Base-by-base conservation (phyloP, 2,797 vertebrate species). In the Lutjanus argentimaculatus region DNA sequence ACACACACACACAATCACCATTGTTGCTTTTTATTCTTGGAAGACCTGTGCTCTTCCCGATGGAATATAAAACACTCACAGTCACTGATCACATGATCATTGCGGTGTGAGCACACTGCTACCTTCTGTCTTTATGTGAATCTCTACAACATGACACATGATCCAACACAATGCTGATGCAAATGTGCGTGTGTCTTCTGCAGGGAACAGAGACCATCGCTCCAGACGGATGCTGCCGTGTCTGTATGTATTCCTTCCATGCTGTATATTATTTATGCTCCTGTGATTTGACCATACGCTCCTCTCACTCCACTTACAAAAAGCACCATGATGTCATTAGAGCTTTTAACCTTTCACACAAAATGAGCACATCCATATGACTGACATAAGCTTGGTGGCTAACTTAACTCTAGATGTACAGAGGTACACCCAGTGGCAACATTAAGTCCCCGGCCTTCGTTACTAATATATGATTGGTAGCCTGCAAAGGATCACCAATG, bases 171-270 rank as follows among this genome's bases (percentile, higher is more conserved):
- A 21, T 13, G 22, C 36, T 75, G 43, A 71, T 59, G 62, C 71
- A 6, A 56, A 21, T 68, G 40, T 81, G 7, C 30, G 6, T 77
- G 14, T 74, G 21, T 82, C 7, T 67, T 61, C 58, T 52, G 36
- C 88, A 97, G 96, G 96, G 95, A 69, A 96, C 96, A 30, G 88
- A 94, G 73, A 86, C 90, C n/a, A 63, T 91, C 3, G 91, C 91
- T 84, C 77, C 91, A 36, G 94, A 93, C 40, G 95, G 96, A 78
- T 97, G 96, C 77, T 97, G 96, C 58, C 83, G 45, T 61, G 77
- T 72, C 48, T 97, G 96, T 97, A 86, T 90, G 96, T 96, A 71
- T 81, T 67, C 3, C 46, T 57, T 62, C 51, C 4, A 65, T 43
- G 7, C 7, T 53, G 3, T 1, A 25, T 52, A 25, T 57, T 68